Base-by-base conservation (phyloP, 2,888 invertebrate genomes). In the Chrysodeixis includens region DNA sequence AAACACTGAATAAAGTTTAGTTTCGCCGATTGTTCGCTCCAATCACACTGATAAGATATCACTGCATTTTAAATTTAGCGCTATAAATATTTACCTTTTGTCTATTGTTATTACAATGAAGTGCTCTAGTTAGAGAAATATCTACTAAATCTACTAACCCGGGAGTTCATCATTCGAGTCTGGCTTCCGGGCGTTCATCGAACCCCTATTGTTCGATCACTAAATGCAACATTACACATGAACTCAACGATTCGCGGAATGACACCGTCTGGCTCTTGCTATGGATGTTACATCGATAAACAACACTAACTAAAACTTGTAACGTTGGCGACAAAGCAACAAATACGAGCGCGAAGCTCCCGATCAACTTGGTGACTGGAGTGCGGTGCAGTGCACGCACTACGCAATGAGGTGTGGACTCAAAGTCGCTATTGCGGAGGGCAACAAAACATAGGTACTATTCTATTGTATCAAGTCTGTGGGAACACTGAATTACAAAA, bases 401-500 rank as follows among this genome's bases (percentile, higher is more conserved):
- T 79, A 87, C 85, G 82, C 86, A 87, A 84, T 85, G 75, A 82
- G 79, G 80, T 80, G 73, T 75, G 76, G 75, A 74, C 58, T 76
- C 74, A 75, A 70, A 79, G 86, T 83, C 84, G 82, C 83, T 85
- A 80, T 83, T 81, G 81, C 86, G 81, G 87, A 88, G 88, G 88
- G 88, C 88, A 81, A 86, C 88, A 89, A 92, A 93, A 93, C 92
- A 91, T 87, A 40, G 40, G 40, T 40, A 88, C 88, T 83, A 83
- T 83, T 90, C 90, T 84, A 93, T 93, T 93, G 93, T 93, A 83
- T 81, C 79, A 61, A 83, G 77, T 66, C 88, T 91, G 91, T 94
- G 94, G 90, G 94, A 94, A 94, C 90, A 90, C 77, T 89, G 79
- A 78, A 88, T 86, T 87, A 91, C 88, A 90, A 91, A 88, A 91